Conservation (phyloP, 2,113 vertebrate genomes). For the Acanthochromis polyacanthus region DNA sequence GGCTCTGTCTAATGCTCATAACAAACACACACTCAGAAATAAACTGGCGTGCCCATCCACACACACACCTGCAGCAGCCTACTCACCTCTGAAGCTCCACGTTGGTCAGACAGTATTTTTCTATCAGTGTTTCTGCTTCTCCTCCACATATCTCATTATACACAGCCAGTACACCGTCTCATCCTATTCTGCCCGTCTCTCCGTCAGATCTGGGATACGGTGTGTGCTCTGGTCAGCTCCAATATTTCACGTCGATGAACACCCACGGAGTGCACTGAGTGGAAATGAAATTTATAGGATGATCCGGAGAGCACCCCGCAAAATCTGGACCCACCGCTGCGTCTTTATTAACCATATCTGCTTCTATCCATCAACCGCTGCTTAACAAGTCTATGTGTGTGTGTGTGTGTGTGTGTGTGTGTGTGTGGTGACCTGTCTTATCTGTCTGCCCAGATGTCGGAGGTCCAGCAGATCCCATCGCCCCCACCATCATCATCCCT, state of each 20-base stretch:
- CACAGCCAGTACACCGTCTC: constrained; percentile 62
- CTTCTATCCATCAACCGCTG: background rate
- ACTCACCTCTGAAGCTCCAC: constrained; percentile 15
- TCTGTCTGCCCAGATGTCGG: constrained; percentile 88
- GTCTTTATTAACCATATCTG: background rate
- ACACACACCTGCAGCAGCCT: background rate
- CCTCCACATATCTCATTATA: constrained; percentile 59
- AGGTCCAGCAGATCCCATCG: constrained; percentile 95
- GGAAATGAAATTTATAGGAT: constrained; percentile 48
- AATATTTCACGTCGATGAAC: constrained; percentile 65
- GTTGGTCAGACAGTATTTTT: constrained; percentile 37
- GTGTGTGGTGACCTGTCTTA: background rate
- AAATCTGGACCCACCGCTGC: background rate
- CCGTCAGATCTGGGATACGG: constrained; percentile 56
- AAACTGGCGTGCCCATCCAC: background rate
- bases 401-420: background rate
- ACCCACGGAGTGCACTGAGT: constrained; percentile 22
- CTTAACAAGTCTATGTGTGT: constrained; percentile 18
- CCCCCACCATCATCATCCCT: constrained; percentile 94
- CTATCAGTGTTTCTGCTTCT: constrained; percentile 23
- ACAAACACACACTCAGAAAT: constrained; percentile 1
- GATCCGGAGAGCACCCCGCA: constrained; percentile 7
- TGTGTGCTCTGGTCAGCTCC: constrained; percentile 64
- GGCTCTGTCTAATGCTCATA: constrained; percentile 36
- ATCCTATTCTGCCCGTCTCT: constrained; percentile 43